These are phyloP conservation scores for Corynorhinus townsendii DNA, from an alignment of 2,113 vertebrate genomes.

Conservation along the genomic window DNA sequence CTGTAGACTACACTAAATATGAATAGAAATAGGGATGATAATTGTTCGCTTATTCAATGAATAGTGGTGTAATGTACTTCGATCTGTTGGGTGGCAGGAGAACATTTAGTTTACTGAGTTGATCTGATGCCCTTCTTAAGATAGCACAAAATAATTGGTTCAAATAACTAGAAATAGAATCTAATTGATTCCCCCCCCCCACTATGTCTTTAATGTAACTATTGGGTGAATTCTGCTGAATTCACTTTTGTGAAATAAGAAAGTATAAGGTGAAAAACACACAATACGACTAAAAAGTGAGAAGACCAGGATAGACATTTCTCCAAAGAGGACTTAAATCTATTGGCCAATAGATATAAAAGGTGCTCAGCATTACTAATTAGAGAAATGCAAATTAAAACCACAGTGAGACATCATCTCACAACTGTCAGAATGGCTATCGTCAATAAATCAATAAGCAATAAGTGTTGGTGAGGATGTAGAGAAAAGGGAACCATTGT, in stretches of 20 bases:
- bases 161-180: constrained; percentile 47
- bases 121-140: constrained; percentile 21
- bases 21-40: background rate
- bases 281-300: background rate
- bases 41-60: background rate
- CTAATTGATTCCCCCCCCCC: background rate
- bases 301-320: background rate
- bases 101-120: constrained; percentile 25
- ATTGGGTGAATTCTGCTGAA: constrained; percentile 36
- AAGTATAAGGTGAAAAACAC: background rate
- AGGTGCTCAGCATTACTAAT: background rate
- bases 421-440: background rate
- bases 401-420: background rate
- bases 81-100: background rate
- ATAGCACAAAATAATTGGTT: constrained; percentile 30
- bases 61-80: background rate
- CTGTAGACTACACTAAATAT: background rate
- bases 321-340: background rate
- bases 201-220: constrained; percentile 32
- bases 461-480: background rate
- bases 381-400: background rate
- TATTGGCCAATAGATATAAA: background rate
- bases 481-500: background rate
- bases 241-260: constrained; percentile 36
- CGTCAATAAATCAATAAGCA: background rate